These are phyloP conservation scores for Smithornis capensis DNA, from an alignment of 2,113 vertebrate genomes.

Conservation along the genomic window DNA sequence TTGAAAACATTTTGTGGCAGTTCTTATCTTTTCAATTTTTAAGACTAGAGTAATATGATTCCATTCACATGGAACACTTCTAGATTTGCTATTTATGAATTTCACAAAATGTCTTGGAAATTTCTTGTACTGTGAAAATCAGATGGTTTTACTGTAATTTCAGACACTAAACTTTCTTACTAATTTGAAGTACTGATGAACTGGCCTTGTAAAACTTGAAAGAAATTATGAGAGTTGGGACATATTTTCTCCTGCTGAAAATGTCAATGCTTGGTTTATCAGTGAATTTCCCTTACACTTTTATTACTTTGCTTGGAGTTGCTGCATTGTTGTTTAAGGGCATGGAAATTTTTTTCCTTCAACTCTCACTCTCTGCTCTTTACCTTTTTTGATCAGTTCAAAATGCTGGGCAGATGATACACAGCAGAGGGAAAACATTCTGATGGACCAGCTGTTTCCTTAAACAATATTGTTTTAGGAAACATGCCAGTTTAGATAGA, in stretches of 20 bases:
- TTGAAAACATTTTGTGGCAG: not conserved
- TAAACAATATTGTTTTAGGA: conserved; percentile 30
- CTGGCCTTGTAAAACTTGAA: not conserved
- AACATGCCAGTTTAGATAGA: not conserved
- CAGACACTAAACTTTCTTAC: not conserved
- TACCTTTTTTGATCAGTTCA: not conserved
- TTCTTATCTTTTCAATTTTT: not conserved
- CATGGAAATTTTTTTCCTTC: not conserved
- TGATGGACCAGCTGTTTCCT: conserved; percentile 1
- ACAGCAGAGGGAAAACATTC: not conserved
- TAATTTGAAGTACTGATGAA: not conserved
- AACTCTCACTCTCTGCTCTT: not conserved
- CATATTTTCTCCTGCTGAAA: not conserved
- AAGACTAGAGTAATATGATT: not conserved
- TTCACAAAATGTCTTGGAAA: not conserved
- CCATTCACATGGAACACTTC: not conserved
- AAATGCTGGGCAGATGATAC: not conserved
- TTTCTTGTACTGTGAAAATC: not conserved
- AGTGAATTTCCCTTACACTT: not conserved
- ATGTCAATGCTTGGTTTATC: not conserved
- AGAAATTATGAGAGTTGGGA: not conserved
- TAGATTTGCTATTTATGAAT: not conserved
- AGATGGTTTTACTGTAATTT: not conserved
- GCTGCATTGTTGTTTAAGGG: not conserved
- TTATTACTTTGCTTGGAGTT: not conserved